A percentile compares a stretch with the other conserved stretches of the same genome.
phyloP scores from a whole-genome alignment of 2,888 invertebrate genomes.

The Embidobia sp. region DNA sequence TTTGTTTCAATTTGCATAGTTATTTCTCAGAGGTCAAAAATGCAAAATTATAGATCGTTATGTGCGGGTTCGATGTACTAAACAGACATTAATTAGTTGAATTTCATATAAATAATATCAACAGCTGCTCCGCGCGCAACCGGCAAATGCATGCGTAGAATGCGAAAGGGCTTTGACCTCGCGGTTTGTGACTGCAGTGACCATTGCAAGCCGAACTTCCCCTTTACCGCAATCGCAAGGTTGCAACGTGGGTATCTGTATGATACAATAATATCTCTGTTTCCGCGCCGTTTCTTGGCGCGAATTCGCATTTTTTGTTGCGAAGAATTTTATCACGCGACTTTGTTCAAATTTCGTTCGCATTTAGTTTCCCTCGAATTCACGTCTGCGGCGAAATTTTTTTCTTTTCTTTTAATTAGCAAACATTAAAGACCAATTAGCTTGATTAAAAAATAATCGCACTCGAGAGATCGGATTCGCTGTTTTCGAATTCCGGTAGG shows the following conservation, averaged over 20 bases:
- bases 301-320: slow-evolving; percentile 28
- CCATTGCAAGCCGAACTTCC: slow-evolving; percentile 43
- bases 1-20: slow-evolving; percentile 1
- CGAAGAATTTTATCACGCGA: slow-evolving; percentile 12
- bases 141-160: slow-evolving; percentile 42
- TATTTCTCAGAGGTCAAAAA: slow-evolving; percentile 14
- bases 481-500: no score
- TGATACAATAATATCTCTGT: slow-evolving; percentile 51
- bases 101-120: slow-evolving; percentile 48
- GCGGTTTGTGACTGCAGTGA: slow-evolving; percentile 38
- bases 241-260: slow-evolving; percentile 39
- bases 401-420: no score
- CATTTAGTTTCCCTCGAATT: no score
- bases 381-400: no score
- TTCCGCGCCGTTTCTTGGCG: slow-evolving; percentile 8
- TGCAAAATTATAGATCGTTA: slow-evolving; percentile 21
- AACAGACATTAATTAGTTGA: slow-evolving; percentile 29
- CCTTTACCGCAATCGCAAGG: slow-evolving; percentile 55
- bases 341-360: neutral
- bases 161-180: slow-evolving; percentile 52
- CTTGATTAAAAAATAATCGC: no score
- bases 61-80: slow-evolving; percentile 4
- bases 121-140: slow-evolving; percentile 44
- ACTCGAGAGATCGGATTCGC: no score
- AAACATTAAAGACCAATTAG: no score